Base-by-base conservation (phyloP, 2,797 vertebrate genomes). In the Manis crassicaudata region DNA sequence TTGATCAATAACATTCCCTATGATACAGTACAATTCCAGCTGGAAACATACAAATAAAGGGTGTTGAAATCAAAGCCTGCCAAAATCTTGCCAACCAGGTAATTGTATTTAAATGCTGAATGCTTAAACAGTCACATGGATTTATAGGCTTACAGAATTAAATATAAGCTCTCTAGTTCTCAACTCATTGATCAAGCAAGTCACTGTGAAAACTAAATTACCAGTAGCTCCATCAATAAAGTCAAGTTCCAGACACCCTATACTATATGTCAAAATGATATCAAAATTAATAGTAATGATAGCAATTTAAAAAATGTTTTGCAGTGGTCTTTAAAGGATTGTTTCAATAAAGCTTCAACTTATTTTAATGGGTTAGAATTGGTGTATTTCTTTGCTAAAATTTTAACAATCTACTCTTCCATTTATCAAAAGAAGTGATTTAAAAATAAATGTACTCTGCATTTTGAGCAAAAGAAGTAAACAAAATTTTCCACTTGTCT, bases 201-300 rank as follows among this genome's bases (percentile, higher is more conserved):
- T 27, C 56, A 40, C 6, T 79, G 72, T 1, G 67, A 9, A 95
- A 95, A 97, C 90, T 10, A 87, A 92, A 93, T 92, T 50, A 86
- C 83, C 54, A 23, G 2, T 93, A 92, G 50, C 3, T 21, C 75
- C 86, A 95, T 92, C 81, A 88, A 90, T 96, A 90, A 60, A 14
- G 0, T 83, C 72, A 97, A 90, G 18, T 79, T 90, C 67, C 73
- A 84, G 21, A 35, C 76, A 35, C 12, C 67, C 73, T 81, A 16
- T 92, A 16, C 0, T 80, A 40, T 76, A 54, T 72, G 54, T 94
- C 76, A 97, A 97, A 97, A 50, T 86, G 54, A 65, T 75, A 90
- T 17, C 67, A 95, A 85, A 97, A 96, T 96, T 98, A 97, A 96
- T 97, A 96, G 62, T 14, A 62, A 17, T 96, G 82, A 84, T 50